Base-by-base conservation (phyloP, 2,797 vertebrate genomes). In the Telmatherina bonti region DNA sequence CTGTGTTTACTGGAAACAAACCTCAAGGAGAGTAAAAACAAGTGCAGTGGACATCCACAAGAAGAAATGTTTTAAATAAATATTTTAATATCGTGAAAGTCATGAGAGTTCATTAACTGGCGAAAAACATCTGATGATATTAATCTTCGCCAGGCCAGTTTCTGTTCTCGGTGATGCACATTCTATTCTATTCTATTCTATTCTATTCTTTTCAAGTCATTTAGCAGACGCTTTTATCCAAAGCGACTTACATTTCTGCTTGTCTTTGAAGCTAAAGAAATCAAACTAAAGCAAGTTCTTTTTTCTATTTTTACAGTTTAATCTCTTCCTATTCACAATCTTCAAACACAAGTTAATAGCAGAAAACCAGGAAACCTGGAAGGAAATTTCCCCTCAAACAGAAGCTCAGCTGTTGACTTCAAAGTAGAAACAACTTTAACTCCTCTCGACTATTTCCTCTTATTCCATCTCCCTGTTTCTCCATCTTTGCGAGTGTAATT, bases 401-500 rank as follows among this genome's bases (percentile, higher is more conserved):
- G 36, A 51, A 53, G 10, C 26, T 15, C 31, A 41, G 74, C 43
- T 52, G 56, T 70, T 67, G 15, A 79, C 72, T 74, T 70, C 60
- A 45, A 31, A 82, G 64, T 74, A 57, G 36, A 73, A 57, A 45
- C 57, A 75, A 62, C 68, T 88, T 77, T 70, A 85, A 70, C 79
- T 69, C 45, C 54, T 74, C 56, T 29, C 13, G 10, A 63, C 62
- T 36, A 62, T 79, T 84, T 81, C 75, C 66, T 13, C 72, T 55
- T 67, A 59, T 45, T 20, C 41, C 62, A 62, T 60, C 68, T 67
- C 51, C 59, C 71, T 43, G 60, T 79, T 83, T 67, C 77, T 70
- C 41, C 59, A 73, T 86, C 74, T 74, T 31, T 70, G 57, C 70
- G 61, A 53, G 74, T 71, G 79, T 84, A 78, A 83, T 89, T 87